Evolutionary conservation across 2,113 vertebrate species (phyloP).

Genomic region (Ceyx cyanopectus): DNA sequence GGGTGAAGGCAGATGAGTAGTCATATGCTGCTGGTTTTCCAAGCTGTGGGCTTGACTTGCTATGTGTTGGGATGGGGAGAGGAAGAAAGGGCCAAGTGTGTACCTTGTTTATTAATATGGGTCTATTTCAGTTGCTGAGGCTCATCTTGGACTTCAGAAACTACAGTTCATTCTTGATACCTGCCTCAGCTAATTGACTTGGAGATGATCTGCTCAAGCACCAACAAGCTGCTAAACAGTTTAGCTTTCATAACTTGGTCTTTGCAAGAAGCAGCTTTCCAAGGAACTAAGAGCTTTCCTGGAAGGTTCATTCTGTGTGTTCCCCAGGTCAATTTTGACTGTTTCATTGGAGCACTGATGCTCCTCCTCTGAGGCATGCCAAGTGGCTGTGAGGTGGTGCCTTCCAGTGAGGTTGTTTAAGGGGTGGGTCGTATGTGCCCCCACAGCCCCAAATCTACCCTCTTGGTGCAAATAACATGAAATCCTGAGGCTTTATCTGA

Average conservation of each 20-base stretch:
- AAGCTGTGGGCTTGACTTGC: neutral
- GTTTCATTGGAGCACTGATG: neutral
- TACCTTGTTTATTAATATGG: neutral
- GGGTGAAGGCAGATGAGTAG: neutral
- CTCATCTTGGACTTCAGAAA: neutral
- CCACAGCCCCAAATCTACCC: neutral
- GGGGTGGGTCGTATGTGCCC: neutral
- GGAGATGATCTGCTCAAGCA: neutral
- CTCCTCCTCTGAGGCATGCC: neutral
- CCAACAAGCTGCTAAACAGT: neutral
- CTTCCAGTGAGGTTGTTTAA: neutral
- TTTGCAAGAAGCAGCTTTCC: neutral
- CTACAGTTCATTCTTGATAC: neutral
- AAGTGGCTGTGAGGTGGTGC: neutral
- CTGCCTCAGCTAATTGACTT: neutral
- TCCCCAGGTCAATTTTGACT: neutral
- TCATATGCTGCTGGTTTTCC: neutral
- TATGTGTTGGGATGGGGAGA: neutral
- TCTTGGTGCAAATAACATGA: neutral
- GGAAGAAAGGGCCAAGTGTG: neutral
- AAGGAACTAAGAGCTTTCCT: neutral
- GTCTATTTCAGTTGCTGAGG: neutral
- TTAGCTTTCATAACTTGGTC: neutral
- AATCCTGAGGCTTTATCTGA: neutral
- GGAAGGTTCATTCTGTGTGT: accelerated